Evolutionary conservation across 1,140 invertebrate species (phyloP).

Genomic region (Globodera rostochiensis): DNA sequence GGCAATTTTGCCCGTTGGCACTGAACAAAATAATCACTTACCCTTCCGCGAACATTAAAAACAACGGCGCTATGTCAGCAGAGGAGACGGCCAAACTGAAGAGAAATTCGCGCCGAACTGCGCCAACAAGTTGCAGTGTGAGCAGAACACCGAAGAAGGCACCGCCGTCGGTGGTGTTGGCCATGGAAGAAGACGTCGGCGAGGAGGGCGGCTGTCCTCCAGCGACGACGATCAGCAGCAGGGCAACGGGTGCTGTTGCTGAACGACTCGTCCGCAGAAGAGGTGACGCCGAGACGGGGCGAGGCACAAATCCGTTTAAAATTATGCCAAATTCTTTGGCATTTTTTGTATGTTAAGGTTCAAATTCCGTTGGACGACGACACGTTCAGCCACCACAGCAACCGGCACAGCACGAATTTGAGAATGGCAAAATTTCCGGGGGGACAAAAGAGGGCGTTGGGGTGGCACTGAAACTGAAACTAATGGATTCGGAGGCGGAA

Average conservation of each 20-base stretch:
- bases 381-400: not conserved
- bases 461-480: not conserved
- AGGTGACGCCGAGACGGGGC: not conserved
- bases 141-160: not conserved
- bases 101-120: not conserved
- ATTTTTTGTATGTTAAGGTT: not conserved
- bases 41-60: not conserved
- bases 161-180: not conserved
- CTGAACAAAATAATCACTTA: not conserved
- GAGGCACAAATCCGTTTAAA: not conserved
- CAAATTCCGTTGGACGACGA: constrained; percentile 2
- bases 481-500: not conserved
- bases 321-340: not conserved
- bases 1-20: not conserved
- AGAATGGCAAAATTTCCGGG: not conserved
- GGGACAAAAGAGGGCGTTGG: not conserved
- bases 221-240: not conserved
- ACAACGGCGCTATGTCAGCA: not conserved
- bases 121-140: not conserved
- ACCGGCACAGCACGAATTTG: not conserved
- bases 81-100: not conserved
- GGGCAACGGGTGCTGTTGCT: not conserved
- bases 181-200: not conserved
- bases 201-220: not conserved
- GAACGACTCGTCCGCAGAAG: not conserved